Evolutionary conservation across 1,140 invertebrate species (phyloP).

Genomic region (Hycleus cichorii): DNA sequence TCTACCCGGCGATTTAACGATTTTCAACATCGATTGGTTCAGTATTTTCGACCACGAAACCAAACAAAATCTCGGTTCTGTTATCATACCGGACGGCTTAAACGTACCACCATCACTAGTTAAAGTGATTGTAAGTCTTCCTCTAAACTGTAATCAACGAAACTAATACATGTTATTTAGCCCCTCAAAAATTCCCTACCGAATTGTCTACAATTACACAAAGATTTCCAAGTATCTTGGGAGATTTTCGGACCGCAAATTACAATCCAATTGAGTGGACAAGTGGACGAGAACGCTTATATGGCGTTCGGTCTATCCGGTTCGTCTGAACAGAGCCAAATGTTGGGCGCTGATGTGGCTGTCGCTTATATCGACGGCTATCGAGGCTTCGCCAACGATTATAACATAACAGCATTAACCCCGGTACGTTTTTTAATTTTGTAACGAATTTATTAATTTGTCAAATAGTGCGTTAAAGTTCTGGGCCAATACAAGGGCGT

Average conservation of each 20-base stretch:
- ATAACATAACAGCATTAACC: conserved; percentile 76
- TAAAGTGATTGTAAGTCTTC: conserved; percentile 45
- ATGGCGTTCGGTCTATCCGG: conserved; percentile 84
- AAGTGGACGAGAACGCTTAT: conserved; percentile 69
- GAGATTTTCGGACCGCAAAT: conserved; percentile 85
- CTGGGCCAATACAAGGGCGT: conserved; percentile 79
- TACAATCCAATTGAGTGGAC: conserved; percentile 78
- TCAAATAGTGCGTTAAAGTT: conserved; percentile 64
- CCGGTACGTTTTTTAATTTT: conserved; percentile 50
- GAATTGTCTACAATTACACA: conserved; percentile 80
- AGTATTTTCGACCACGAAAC: conserved; percentile 69
- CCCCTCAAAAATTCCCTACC: conserved; percentile 56
- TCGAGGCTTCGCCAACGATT: conserved; percentile 68
- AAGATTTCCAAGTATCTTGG: conserved; percentile 77
- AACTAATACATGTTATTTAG: conserved; percentile 20
- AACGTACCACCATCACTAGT: conserved; percentile 80
- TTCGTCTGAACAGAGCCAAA: conserved; percentile 58
- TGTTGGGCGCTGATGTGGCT: conserved; percentile 80
- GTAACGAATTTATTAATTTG: too few species aligned
- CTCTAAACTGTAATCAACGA: too few species aligned
- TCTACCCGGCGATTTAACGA: conserved; percentile 74
- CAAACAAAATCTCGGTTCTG: conserved; percentile 66
- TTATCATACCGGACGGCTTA: conserved; percentile 69
- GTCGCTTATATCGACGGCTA: conserved; percentile 67
- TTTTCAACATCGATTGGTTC: conserved; percentile 81